phyloP scores from a whole-genome alignment of 23 tunicate species.

The Ascidia mentula region DNA sequence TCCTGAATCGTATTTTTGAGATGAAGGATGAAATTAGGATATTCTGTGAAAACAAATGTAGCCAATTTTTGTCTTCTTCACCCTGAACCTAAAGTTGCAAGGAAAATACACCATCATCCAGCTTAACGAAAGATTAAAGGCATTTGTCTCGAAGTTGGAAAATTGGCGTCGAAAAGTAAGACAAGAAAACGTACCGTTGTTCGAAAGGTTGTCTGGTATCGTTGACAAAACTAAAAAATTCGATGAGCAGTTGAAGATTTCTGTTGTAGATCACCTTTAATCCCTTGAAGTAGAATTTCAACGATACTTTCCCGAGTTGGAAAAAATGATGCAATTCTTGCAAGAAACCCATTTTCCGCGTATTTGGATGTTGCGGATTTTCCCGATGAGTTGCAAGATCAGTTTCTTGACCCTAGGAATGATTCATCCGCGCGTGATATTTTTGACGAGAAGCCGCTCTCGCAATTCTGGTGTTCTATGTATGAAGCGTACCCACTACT shows the following conservation, averaged over 20 bases:
- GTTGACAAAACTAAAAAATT: slow-evolving; percentile 4
- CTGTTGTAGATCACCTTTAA: slow-evolving; percentile 17
- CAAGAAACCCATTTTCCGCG: slow-evolving; percentile 28
- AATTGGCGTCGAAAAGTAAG: too few relatives aligned
- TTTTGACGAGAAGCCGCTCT: slow-evolving; percentile 30
- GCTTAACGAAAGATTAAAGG: too few relatives aligned
- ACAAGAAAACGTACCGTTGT: too few relatives aligned
- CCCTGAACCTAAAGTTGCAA: too few relatives aligned
- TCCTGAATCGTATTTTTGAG: background rate
- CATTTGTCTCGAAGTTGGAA: too few relatives aligned
- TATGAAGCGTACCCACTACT: slow-evolving; percentile 40
- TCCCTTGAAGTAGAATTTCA: slow-evolving; percentile 24
- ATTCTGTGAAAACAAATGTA: background rate
- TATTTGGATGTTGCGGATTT: slow-evolving; percentile 22
- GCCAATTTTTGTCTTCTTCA: too few relatives aligned
- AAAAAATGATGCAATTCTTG: slow-evolving; percentile 27
- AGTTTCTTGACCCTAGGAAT: slow-evolving; percentile 27
- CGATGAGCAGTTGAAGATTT: background rate
- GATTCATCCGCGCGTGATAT: slow-evolving; percentile 34
- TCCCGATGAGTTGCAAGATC: slow-evolving; percentile 46
- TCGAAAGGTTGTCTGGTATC: background rate
- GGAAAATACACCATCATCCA: too few relatives aligned
- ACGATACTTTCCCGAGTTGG: slow-evolving; percentile 51
- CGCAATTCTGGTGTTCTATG: slow-evolving; percentile 52
- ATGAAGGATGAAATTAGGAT: background rate